A percentile compares a stretch with the other conserved stretches of the same genome.
phyloP scores from a whole-genome alignment of 1,140 invertebrate species.

The Alviniconcha marisindica region DNA sequence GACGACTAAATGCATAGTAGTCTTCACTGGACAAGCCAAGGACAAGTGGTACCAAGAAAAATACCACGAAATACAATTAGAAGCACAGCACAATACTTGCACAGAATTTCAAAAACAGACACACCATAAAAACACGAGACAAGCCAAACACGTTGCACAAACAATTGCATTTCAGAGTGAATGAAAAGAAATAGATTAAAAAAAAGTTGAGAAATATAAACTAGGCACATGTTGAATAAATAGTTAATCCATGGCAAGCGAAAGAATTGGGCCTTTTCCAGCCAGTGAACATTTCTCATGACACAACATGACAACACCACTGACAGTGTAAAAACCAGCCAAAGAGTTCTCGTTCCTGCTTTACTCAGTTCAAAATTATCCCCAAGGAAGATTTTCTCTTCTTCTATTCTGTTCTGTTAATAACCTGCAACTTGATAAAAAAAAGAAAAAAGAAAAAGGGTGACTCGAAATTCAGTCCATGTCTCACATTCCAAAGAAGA shows the following conservation, averaged over 20 bases:
- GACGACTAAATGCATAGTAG: too few relatives aligned
- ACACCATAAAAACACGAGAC: neutral
- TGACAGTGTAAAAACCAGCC: too few relatives aligned
- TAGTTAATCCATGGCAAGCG: conserved; percentile 13
- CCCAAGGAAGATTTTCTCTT: too few relatives aligned
- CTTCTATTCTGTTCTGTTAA: neutral
- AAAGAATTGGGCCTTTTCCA: neutral
- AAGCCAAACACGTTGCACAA: neutral
- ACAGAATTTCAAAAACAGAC: conserved; percentile 5
- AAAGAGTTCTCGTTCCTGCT: too few relatives aligned
- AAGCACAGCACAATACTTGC: neutral
- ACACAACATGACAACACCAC: too few relatives aligned
- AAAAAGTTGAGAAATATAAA: neutral
- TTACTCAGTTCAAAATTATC: too few relatives aligned
- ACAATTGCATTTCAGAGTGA: neutral
- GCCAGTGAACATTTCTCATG: too few relatives aligned
- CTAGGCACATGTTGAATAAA: conserved; percentile 35
- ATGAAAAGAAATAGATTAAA: neutral
- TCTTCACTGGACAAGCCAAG: too few relatives aligned
- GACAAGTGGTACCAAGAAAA: neutral
- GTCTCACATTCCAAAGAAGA: too few relatives aligned
- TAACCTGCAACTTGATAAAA: neutral
- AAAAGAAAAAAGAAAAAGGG: neutral
- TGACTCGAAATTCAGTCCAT: too few relatives aligned
- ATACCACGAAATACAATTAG: neutral